Percentiles rank a stretch among this genome's conserved stretches.
These are phyloP conservation scores for Andrena praecox DNA, from an alignment of 2,888 invertebrate genomes.

Conservation along the genomic window DNA sequence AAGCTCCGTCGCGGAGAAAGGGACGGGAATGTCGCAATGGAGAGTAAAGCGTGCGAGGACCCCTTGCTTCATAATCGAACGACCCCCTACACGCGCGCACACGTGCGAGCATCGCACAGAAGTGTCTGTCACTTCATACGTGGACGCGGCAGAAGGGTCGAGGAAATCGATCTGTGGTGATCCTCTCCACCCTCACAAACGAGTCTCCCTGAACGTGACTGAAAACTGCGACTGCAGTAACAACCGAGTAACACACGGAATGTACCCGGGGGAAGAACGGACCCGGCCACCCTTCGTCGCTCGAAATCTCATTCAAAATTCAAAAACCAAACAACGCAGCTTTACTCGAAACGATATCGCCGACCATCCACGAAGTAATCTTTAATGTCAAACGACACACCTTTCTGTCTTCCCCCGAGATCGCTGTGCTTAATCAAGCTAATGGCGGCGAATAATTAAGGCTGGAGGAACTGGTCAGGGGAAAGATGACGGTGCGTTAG, in stretches of 20 bases:
- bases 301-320: too few species aligned
- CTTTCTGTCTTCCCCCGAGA: conserved; percentile 62
- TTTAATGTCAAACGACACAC: conserved; percentile 59
- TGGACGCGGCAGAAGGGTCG: background rate
- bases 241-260: background rate
- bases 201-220: background rate
- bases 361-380: background rate
- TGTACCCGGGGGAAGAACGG: too few species aligned
- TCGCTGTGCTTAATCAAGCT: conserved; percentile 72
- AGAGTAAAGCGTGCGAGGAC: background rate
- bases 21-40: background rate
- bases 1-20: background rate
- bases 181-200: conserved; percentile 1
- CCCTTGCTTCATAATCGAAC: conserved; percentile 13
- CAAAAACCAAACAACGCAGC: too few species aligned
- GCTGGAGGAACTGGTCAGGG: conserved; percentile 31
- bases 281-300: too few species aligned
- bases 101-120: background rate
- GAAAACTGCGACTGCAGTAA: background rate
- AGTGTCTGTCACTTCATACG: background rate
- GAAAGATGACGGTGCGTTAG: conserved; percentile 26
- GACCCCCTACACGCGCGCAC: conserved; percentile 5
- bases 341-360: too few species aligned
- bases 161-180: conserved; percentile 21
- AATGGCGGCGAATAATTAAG: conserved; percentile 70